Evolutionary conservation across 2,888 invertebrate genomes (phyloP), one percentile per base, ranked within the genome.

Genomic region (Leucophenga maculata): DNA sequence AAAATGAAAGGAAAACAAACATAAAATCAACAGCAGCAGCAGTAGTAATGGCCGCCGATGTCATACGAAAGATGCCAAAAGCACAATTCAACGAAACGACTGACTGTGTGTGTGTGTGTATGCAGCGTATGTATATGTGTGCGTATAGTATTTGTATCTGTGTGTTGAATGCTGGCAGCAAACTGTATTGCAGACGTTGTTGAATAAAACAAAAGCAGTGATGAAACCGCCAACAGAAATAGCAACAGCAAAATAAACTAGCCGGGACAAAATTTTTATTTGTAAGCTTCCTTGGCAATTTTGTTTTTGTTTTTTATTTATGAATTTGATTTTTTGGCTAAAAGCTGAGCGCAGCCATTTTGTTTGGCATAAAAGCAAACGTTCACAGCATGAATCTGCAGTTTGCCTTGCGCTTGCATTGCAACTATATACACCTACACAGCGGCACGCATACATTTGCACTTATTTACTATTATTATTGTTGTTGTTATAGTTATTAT

Each of bases 221-320:
- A 60, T 39, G 55, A 74, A 64, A 65, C 69, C 48, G 55, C 54
- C 39, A 73, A 8, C 67, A 69, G 60, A n/a, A 39, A 60, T 60
- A 71, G 50, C 50, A 50, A 50, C n/a, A 50, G 13, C 50, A 50
- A 50, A 50, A 50, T 50, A 50, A 50, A 50, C 50, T 50, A 50
- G 18, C 50, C 18, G 3, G 39, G 6, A 50, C 18, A 18, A 6
- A 50, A 16, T 50, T 50, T 50, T 3, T 50, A 16, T 18, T 50
- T 18, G 18, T 50, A 18, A 1, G 1, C 6, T 46, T n/a, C 13
- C 46, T 46, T 46, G 1, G 3, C 50, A n/a, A n/a, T n/a, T 50
- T 18, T 50, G 1, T 6, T 50, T 50, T 50, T 50, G 16, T 11
- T 11, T 50, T 50, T 50, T 6, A 11, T 50, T 50, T 50, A n/a